Percentiles rank a stretch among this genome's conserved stretches.
Evolutionary conservation across 2,797 vertebrate genomes (phyloP).

Genomic region (Rhynchonycteris naso): DNA sequence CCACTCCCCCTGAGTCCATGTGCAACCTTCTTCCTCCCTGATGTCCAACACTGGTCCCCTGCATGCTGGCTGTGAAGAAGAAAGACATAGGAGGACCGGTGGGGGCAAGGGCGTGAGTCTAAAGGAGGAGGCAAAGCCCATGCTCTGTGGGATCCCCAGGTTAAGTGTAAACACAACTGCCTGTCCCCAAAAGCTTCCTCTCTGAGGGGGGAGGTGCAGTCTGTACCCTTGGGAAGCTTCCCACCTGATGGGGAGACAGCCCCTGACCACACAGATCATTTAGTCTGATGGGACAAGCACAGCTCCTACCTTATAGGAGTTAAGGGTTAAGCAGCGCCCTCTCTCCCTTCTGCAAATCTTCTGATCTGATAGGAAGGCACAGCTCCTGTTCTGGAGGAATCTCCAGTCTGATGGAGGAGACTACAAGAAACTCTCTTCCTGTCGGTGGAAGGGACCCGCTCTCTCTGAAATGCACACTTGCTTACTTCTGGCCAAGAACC

Average conservation of each 20-base stretch:
- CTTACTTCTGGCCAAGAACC: neutral
- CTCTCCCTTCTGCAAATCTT: neutral
- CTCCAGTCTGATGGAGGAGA: neutral
- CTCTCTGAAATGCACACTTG: fast-evolving
- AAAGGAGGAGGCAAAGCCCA: neutral
- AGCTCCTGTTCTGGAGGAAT: neutral
- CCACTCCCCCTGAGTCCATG: neutral
- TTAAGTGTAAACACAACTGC: neutral
- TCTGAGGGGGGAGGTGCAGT: no score
- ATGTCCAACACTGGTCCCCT: neutral
- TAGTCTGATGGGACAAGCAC: neutral
- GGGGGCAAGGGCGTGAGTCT: fast-evolving
- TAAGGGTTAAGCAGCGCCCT: neutral
- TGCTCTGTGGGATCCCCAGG: neutral
- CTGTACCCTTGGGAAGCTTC: neutral
- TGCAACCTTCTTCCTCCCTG: neutral
- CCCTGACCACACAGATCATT: neutral
- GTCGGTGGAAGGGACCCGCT: fast-evolving
- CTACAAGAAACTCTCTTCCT: neutral
- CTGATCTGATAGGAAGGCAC: neutral
- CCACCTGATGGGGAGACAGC: neutral
- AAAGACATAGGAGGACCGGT: fast-evolving
- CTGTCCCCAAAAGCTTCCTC: neutral
- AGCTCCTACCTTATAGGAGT: neutral
- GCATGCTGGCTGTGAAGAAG: neutral